Evolutionary conservation across 2,113 vertebrate genomes (phyloP).

Genomic region (Diglossa brunneiventris): DNA sequence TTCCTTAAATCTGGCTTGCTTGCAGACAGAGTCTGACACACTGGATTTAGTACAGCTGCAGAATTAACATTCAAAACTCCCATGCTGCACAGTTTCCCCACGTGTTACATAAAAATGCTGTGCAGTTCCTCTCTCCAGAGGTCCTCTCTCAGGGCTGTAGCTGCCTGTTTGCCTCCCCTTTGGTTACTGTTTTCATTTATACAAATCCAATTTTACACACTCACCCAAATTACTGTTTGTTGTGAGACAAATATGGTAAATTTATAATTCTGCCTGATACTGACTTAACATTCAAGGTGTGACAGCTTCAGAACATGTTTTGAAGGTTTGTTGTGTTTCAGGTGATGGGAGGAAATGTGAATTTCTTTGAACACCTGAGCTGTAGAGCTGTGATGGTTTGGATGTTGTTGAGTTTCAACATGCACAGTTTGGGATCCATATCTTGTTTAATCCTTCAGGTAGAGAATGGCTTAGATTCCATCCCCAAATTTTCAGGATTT

Average conservation of each 20-base stretch:
- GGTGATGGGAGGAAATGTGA: neutral
- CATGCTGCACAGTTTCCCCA: conserved; percentile 66
- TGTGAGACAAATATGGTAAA: conserved; percentile 31
- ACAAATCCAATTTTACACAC: conserved; percentile 22
- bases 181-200: conserved; percentile 60
- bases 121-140: conserved; percentile 53
- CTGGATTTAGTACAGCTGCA: conserved; percentile 73
- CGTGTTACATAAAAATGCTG: conserved; percentile 69
- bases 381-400: neutral
- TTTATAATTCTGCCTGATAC: conserved; percentile 39
- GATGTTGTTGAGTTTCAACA: neutral
- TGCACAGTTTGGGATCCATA: accelerated
- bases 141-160: conserved; percentile 42
- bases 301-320: neutral
- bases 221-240: conserved; percentile 4
- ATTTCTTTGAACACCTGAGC: neutral
- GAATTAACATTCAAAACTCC: conserved; percentile 66
- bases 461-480: neutral
- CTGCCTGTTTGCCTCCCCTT: conserved; percentile 47
- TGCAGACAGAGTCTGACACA: conserved; percentile 59
- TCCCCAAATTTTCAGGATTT: neutral
- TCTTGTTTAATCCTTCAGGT: neutral
- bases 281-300: conserved; percentile 22
- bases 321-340: neutral
- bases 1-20: conserved; percentile 64